phyloP scores from a whole-genome alignment of 1,140 invertebrate species.

The Bombus waltoni region DNA sequence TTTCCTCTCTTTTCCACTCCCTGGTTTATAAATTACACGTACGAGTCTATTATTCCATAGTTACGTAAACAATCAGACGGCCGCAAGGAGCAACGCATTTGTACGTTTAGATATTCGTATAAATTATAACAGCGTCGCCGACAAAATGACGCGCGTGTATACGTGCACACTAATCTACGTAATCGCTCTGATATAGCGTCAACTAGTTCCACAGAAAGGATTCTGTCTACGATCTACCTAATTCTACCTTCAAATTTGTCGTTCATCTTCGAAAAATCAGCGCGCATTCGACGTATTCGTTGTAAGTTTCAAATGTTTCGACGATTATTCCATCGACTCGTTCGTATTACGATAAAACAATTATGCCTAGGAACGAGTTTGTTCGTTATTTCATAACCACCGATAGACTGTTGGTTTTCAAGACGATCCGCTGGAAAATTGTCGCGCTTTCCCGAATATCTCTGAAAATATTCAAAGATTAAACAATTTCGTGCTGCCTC shows the following conservation, averaged over 20 bases:
- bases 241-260: no score
- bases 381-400: neutral
- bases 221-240: neutral
- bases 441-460: neutral
- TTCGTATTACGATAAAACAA: no score
- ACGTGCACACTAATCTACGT: neutral
- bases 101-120: conserved; percentile 17
- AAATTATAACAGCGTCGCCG: neutral
- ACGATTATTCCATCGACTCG: no score
- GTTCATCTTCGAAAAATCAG: no score
- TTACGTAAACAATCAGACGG: conserved; percentile 11
- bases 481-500: neutral
- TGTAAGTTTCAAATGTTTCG: no score
- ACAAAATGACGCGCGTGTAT: neutral
- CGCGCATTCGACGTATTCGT: no score
- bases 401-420: neutral
- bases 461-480: neutral
- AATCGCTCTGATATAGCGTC: neutral
- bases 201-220: no score
- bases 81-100: neutral
- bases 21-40: conserved; percentile 13
- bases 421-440: neutral
- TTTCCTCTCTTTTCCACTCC: neutral
- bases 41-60: neutral
- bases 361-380: no score